These are phyloP conservation scores for Conus canariensis DNA, from an alignment of 2,888 invertebrate genomes.

Conservation along the genomic window DNA sequence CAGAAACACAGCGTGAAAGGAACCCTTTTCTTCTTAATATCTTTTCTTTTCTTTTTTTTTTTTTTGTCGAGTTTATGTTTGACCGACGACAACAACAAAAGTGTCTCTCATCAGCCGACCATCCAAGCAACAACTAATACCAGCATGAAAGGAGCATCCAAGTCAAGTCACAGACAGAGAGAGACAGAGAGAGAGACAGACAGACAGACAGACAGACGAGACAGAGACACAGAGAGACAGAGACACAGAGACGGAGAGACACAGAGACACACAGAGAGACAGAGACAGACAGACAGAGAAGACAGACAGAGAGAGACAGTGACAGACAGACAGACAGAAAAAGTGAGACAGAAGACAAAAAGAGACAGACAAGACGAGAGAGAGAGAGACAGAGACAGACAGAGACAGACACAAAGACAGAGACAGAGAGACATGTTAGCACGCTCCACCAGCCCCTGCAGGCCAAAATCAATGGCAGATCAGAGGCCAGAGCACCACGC, in stretches of 20 bases:
- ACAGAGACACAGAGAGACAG: background rate
- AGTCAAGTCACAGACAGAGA: background rate
- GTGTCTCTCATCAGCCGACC: no score
- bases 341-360: background rate
- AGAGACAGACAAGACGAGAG: background rate
- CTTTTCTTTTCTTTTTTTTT: no score
- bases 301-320: background rate
- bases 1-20: no score
- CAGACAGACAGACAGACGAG: background rate
- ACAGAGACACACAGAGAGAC: background rate
- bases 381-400: background rate
- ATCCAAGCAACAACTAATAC: no score
- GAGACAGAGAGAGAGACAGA: background rate
- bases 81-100: no score
- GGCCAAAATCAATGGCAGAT: conserved; percentile 33
- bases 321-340: background rate
- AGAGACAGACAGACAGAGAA: background rate
- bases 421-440: conserved; percentile 1
- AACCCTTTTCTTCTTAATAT: no score
- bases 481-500: background rate
- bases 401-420: background rate
- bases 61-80: no score
- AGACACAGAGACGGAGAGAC: background rate
- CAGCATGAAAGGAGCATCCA: no score
- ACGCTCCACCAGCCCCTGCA: background rate